Evolutionary conservation across 2,797 vertebrate species (phyloP).

Genomic region (Helarctos malayanus): DNA sequence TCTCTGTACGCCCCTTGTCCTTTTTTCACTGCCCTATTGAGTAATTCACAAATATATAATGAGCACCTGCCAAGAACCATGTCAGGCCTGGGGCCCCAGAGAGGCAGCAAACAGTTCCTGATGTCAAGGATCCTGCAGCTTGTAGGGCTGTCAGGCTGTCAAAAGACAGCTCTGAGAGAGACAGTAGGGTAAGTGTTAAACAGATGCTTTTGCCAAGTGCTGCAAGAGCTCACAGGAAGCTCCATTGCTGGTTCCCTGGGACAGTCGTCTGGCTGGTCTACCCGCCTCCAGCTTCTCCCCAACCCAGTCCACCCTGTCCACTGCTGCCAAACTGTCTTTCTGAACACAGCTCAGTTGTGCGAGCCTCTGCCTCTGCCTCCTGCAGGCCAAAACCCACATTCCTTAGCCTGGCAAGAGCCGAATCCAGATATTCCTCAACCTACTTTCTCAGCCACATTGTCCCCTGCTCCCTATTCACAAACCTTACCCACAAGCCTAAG

Average conservation of each 20-base stretch:
- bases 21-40: slow-evolving; percentile 75
- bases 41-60: slow-evolving; percentile 74
- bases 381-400: neutral
- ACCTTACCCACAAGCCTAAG: neutral
- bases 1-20: slow-evolving; percentile 53
- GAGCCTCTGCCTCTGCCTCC: neutral
- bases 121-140: slow-evolving; percentile 67
- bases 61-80: slow-evolving; percentile 78
- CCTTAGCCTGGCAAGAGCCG: neutral
- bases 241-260: slow-evolving; percentile 5
- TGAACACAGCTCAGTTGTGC: slow-evolving; percentile 13
- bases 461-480: neutral
- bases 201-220: slow-evolving; percentile 73
- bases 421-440: neutral
- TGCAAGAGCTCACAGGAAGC: neutral
- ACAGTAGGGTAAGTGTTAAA: neutral
- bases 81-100: slow-evolving; percentile 60
- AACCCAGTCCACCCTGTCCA: neutral
- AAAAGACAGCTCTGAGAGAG: slow-evolving; percentile 55
- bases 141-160: neutral
- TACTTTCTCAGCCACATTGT: neutral
- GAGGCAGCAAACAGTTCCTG: slow-evolving; percentile 60
- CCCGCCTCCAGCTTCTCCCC: neutral
- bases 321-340: neutral
- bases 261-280: neutral